Evolutionary conservation across 2,888 invertebrate species (phyloP).

Genomic region (Drosophila nr. medialis): DNA sequence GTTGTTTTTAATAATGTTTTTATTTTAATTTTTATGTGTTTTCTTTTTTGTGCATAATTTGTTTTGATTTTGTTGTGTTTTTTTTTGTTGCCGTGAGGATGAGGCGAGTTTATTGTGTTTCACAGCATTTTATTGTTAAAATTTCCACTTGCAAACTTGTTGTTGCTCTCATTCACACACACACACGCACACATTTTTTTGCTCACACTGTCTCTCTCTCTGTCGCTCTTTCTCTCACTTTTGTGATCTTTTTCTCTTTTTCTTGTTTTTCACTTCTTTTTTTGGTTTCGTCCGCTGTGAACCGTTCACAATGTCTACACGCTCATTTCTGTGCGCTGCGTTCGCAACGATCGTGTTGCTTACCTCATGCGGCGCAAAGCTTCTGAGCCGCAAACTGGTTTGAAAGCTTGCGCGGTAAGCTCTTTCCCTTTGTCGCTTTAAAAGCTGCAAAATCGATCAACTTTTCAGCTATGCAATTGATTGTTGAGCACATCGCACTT

Average conservation of each 20-base stretch:
- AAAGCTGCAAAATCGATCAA: slow-evolving; percentile 31
- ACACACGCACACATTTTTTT: slow-evolving; percentile 34
- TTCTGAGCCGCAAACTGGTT: slow-evolving; percentile 70
- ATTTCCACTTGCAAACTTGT: slow-evolving; percentile 79
- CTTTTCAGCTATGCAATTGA: slow-evolving; percentile 19
- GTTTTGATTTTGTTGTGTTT: slow-evolving; percentile 23
- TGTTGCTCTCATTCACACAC: slow-evolving; percentile 65
- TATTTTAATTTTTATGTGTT: slow-evolving; percentile 25
- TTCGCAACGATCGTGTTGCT: slow-evolving; percentile 67
- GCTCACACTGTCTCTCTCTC: slow-evolving; percentile 27
- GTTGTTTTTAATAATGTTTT: slow-evolving; percentile 54
- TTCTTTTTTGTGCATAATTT: slow-evolving; percentile 17
- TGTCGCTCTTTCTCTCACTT: slow-evolving; percentile 15
- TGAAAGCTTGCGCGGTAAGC: slow-evolving; percentile 49
- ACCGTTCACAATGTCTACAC: slow-evolving; percentile 82
- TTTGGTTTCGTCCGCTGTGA: slow-evolving; percentile 64
- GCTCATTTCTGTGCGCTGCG: slow-evolving; percentile 79
- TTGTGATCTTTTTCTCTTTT: slow-evolving; percentile 35
- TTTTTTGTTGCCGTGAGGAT: slow-evolving; percentile 53
- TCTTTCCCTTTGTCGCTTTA: slow-evolving; percentile 23
- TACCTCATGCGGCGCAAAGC: slow-evolving; percentile 68
- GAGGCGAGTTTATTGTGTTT: slow-evolving; percentile 58
- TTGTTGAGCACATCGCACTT: slow-evolving; percentile 13
- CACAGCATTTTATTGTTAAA: slow-evolving; percentile 77
- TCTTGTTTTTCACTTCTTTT: slow-evolving; percentile 25